Evolutionary conservation across 2,888 invertebrate genomes (phyloP).

Genomic region (Drosophila anceps): DNA sequence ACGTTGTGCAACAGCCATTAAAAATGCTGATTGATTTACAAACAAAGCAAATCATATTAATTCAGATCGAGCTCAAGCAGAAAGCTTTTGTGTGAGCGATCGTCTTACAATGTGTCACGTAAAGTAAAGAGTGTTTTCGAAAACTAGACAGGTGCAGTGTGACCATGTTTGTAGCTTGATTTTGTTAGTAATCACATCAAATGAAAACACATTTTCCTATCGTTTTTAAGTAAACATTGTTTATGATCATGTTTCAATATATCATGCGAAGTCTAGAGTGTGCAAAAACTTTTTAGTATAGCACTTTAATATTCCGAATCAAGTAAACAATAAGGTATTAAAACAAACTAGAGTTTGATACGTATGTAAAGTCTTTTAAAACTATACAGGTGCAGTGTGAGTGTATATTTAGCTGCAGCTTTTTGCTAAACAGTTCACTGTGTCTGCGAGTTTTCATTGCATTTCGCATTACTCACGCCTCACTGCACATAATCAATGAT

Average conservation of each 20-base stretch:
- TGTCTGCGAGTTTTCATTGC: not conserved
- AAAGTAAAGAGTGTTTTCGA: not conserved
- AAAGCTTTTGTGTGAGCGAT: not conserved
- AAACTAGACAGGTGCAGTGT: not conserved
- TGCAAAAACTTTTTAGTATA: too few relatives aligned
- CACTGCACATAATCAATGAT: conserved; percentile 24
- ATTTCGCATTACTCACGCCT: conserved; percentile 11
- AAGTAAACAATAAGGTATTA: too few relatives aligned
- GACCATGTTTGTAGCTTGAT: not conserved
- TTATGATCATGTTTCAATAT: too few relatives aligned
- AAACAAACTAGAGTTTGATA: too few relatives aligned
- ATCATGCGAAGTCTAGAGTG: too few relatives aligned
- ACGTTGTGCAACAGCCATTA: conserved; percentile 69
- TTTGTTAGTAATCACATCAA: not conserved
- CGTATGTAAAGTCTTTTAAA: not conserved
- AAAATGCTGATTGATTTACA: conserved; percentile 60
- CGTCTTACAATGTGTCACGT: not conserved
- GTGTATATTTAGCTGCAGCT: not conserved
- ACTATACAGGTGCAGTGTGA: not conserved
- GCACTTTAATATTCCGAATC: too few relatives aligned
- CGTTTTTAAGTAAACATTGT: not conserved
- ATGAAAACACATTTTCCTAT: not conserved
- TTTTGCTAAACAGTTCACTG: not conserved
- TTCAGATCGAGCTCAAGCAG: not conserved
- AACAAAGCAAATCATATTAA: not conserved